These are phyloP conservation scores for Epinephelus lanceolatus DNA, from an alignment of 2,113 vertebrate species.

Conservation along the genomic window DNA sequence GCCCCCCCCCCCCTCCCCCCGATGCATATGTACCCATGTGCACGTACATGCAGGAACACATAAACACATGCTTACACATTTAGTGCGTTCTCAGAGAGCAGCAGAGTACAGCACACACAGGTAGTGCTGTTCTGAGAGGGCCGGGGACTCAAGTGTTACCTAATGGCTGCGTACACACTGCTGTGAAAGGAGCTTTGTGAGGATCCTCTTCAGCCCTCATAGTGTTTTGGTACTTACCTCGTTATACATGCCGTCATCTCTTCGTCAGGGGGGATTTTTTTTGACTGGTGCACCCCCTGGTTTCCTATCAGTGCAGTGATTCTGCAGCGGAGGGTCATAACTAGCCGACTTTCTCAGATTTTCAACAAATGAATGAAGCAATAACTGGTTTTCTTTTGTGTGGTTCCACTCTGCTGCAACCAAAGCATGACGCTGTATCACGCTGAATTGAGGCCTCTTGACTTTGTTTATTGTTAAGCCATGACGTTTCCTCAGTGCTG, in stretches of 20 bases:
- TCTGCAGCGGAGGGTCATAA: neutral
- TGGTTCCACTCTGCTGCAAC: constrained; percentile 25
- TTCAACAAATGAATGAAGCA: constrained; percentile 32
- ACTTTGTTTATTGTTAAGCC: constrained; percentile 76
- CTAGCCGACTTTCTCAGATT: constrained; percentile 11
- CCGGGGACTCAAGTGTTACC: constrained; percentile 59
- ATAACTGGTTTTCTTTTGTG: constrained; percentile 36
- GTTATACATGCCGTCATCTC: constrained; percentile 43
- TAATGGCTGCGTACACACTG: constrained; percentile 55
- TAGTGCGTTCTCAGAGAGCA: constrained; percentile 23
- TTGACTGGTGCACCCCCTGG: neutral
- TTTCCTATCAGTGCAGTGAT: constrained; percentile 20
- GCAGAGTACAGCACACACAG: constrained; percentile 60
- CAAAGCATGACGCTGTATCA: constrained; percentile 48
- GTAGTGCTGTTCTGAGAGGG: constrained; percentile 63
- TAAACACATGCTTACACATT: constrained; percentile 54
- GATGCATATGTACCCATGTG: constrained; percentile 36
- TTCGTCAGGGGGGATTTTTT: constrained; percentile 28
- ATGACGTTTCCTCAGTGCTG: constrained; percentile 69
- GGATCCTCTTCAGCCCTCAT: constrained; percentile 47
- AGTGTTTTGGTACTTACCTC: constrained; percentile 19
- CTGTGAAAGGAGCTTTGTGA: constrained; percentile 78
- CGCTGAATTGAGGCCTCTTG: constrained; percentile 49
- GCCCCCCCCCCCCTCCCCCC: neutral
- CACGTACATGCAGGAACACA: constrained; percentile 55